Evolutionary conservation across 2,113 vertebrate species (phyloP).

Genomic region (Desmodus rotundus): DNA sequence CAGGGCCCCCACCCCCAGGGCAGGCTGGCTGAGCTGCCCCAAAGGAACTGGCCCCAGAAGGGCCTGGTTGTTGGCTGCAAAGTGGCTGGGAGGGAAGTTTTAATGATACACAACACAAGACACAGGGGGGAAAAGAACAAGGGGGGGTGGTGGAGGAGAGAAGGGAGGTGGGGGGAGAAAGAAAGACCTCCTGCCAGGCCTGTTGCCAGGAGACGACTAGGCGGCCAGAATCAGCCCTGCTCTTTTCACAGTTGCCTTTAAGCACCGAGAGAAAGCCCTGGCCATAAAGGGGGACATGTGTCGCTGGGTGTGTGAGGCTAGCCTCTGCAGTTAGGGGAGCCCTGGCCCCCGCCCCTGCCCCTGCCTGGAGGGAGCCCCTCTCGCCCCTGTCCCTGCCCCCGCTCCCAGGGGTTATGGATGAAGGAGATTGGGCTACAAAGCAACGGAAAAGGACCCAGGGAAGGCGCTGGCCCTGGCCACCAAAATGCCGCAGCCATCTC

Average conservation of each 20-base stretch:
- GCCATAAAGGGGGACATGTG: conserved; percentile 94
- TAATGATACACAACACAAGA: conserved; percentile 85
- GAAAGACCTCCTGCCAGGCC: conserved; percentile 92
- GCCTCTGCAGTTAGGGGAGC: conserved; percentile 82
- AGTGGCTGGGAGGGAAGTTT: conserved; percentile 81
- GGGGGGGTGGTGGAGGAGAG: conserved; percentile 46
- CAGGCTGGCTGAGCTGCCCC: conserved; percentile 43
- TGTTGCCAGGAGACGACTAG: conserved; percentile 97
- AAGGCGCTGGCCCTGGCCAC: not conserved
- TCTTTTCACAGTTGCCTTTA: conserved; percentile 94
- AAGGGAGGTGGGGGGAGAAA: conserved; percentile 76
- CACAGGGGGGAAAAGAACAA: conserved; percentile 74
- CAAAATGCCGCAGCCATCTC: not conserved
- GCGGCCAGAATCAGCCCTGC: conserved; percentile 94
- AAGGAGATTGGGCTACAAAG: not conserved
- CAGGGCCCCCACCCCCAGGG: conserved; percentile 16
- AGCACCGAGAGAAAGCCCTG: conserved; percentile 82
- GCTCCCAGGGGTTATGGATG: conserved; percentile 48
- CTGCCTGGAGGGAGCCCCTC: conserved; percentile 37
- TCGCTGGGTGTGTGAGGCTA: conserved; percentile 85
- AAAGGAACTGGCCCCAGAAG: conserved; percentile 67
- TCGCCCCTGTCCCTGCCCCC: conserved; percentile 4
- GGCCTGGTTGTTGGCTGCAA: conserved; percentile 69
- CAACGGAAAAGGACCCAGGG: not conserved
- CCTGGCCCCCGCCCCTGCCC: conserved; percentile 33